Base-by-base conservation (phyloP, 2,888 invertebrate genomes). In the Periphyllus acericola region DNA sequence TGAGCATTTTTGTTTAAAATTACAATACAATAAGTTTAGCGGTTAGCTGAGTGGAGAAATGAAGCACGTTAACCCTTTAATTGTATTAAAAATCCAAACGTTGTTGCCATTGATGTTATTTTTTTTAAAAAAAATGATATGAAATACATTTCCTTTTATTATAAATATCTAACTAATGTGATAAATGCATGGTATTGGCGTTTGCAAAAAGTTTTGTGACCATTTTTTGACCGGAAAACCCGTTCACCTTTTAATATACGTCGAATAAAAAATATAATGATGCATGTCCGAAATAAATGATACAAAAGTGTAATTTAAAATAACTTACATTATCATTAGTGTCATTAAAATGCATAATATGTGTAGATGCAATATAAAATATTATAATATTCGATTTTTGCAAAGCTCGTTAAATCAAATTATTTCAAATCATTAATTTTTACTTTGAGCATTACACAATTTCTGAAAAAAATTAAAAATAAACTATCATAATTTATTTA, bases 51-150 rank as follows among this genome's bases (percentile, higher is more conserved):
- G 29, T 36, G 55, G 3, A 19, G 36, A n/a, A n/a, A 60, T 60
- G n/a, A 66, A n/a, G 29, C n/a, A 36, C 66, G 17, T 36, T 66
- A 66, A 66, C 17, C 17, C 60, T 17, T 60, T 79, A 79, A 79
- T 79, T 17, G 55, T 79, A 79, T 79, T 79, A 60, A 79, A 79
- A 79, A 36, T 79, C 60, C 55, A 79, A 34, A 80, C 36, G 60
- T 66, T 80, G n/a, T 40, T 40, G 8, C 6, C 40, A 25, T 55
- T 55, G 55, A 32, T 55, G 78, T 34, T 78, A 14, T 80, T 32
- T 66, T 80, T n/a, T 19, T 25, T 66, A 36, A 36, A 80, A 55
- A 80, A 80, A n/a, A 34, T 55, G 34, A 11, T 25, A 68, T 29
- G 29, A 29, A 71, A 71, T 29, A 71, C 71, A 6, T 55, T 14